Evolutionary conservation across 2,113 vertebrate species (phyloP).

Genomic region (Tangachromis dhanisi): DNA sequence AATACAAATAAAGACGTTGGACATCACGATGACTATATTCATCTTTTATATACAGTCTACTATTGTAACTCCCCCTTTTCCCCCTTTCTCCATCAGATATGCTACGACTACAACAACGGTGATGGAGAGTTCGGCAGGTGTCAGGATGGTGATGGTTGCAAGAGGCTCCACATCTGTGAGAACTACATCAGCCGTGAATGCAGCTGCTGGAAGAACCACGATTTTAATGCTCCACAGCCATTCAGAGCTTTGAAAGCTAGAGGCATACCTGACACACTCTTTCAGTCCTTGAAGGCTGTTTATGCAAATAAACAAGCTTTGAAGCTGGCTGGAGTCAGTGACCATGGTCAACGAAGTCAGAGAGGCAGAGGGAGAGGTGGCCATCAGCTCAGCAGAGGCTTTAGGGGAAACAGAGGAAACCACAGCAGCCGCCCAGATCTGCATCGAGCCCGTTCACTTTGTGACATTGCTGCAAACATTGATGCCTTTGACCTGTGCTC

Average conservation of each 20-base stretch:
- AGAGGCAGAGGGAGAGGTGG: too few species aligned
- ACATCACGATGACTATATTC: neutral
- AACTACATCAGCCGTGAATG: constrained; percentile 31
- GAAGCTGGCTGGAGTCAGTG: neutral
- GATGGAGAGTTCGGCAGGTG: constrained; percentile 36
- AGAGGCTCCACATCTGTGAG: constrained; percentile 65
- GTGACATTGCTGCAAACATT: fast-evolving
- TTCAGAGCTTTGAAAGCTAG: constrained; percentile 19
- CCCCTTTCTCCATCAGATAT: constrained; percentile 36
- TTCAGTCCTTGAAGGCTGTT: constrained; percentile 11
- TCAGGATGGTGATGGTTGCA: constrained; percentile 12
- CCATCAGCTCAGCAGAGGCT: too few species aligned
- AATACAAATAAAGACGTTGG: too few species aligned
- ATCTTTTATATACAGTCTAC: neutral
- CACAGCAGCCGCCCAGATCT: too few species aligned
- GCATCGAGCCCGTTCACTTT: fast-evolving
- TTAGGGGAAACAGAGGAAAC: fast-evolving
- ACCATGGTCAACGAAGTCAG: too few species aligned
- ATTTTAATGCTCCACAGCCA: constrained; percentile 55
- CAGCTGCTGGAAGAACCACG: constrained; percentile 43
- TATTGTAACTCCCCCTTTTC: neutral
- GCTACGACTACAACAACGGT: constrained; percentile 65
- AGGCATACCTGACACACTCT: constrained; percentile 19
- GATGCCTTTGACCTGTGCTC: fast-evolving
- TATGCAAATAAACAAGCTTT: constrained; percentile 57